Percentiles rank a stretch among this genome's conserved stretches.
phyloP scores from a whole-genome alignment of 53 echinoderm and acorn worm genomes.

The Henricia sp. region DNA sequence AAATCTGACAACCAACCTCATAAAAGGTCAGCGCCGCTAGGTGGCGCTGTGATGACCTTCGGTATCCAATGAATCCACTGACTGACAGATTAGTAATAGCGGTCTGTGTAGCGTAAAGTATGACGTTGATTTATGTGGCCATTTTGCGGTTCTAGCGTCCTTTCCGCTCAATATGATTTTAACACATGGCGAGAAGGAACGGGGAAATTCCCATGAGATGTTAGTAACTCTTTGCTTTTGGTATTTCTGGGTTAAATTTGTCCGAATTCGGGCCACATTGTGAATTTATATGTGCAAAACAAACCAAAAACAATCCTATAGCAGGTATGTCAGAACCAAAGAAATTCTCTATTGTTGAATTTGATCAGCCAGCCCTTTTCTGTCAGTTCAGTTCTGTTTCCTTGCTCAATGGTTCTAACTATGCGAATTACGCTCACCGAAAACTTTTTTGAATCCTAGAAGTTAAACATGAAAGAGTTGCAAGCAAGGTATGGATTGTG shows the following conservation, averaged over 20 bases:
- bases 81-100: conserved; percentile 44
- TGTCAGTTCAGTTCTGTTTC: too few species aligned
- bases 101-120: background rate
- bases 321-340: too few species aligned
- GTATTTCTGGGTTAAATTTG: conserved; percentile 3
- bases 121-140: conserved; percentile 29
- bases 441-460: too few species aligned
- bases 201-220: background rate
- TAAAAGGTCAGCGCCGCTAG: conserved; percentile 58
- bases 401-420: too few species aligned
- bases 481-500: too few species aligned
- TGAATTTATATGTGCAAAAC: too few species aligned
- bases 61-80: conserved; percentile 18
- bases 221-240: background rate
- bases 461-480: too few species aligned
- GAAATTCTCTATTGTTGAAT: too few species aligned
- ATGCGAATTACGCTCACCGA: too few species aligned
- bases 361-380: too few species aligned
- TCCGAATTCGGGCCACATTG: background rate
- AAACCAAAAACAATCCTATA: too few species aligned
- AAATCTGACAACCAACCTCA: conserved; percentile 46
- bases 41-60: conserved; percentile 55
- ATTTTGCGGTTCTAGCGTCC: conserved; percentile 13
- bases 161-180: conserved; percentile 10
- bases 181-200: conserved; percentile 24